Evolutionary conservation across 2,888 invertebrate genomes (phyloP), one percentile per base, ranked within the genome.

Genomic region (Agrotis segetum): DNA sequence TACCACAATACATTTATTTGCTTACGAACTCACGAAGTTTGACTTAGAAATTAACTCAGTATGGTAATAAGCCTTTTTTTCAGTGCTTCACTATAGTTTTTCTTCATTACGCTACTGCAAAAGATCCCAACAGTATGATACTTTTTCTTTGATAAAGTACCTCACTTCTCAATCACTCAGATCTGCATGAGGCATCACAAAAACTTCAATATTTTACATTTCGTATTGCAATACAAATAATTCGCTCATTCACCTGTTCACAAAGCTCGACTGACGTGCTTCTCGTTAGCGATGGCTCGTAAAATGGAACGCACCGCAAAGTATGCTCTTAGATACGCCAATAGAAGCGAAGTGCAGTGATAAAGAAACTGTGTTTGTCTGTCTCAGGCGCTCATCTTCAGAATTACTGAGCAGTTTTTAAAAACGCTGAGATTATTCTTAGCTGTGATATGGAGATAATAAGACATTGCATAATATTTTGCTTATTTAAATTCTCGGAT

Each of bases 221-320:
- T 46, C 49, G 14, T 47, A 40, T 1, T 47, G 52, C 55, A 69
- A 53, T 55, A 67, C 50, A 79, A 82, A 80, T 82, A 69, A 73
- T 63, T 76, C 29, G 63, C 71, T 59, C 78, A 56, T 68, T 73
- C 63, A 69, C 69, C 64, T 60, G 68, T 16, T 46, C 50, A 66
- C 74, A 79, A 71, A 74, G 70, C 44, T 56, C 70, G 63, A 60
- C n/a, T 71, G 71, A 73, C 71, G 73, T 65, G 73, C 52, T 50
- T 34, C 82, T 87, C 70, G 76, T 87, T 86, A 85, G 87, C 69
- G 59, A 69, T 58, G 60, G 63, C 70, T 73, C 67, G 81, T 75
- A 74, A 85, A 87, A 75, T 81, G 74, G 81, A 74, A 80, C 82
- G 79, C 55, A 74, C 79, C 74, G 79, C 75, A 81, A 82, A 24